A percentile compares a stretch with the other conserved stretches of the same genome.
Evolutionary conservation across 2,888 invertebrate species (phyloP).

Genomic region (Euplexia lucipara): DNA sequence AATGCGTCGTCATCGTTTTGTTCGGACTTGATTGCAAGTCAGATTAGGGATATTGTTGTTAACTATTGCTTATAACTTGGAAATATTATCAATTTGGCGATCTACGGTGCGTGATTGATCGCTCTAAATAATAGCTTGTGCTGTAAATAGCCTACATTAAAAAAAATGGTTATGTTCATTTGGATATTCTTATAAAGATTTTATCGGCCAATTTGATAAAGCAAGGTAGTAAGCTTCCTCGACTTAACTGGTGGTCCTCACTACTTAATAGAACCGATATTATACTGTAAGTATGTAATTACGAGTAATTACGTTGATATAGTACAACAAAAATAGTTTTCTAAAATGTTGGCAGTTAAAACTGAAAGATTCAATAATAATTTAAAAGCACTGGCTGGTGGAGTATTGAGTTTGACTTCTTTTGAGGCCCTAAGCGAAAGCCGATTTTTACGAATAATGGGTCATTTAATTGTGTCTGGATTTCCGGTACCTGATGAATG

Average conservation of each 20-base stretch:
- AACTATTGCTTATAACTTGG: constrained; percentile 4
- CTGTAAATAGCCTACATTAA: not conserved
- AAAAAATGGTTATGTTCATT: not conserved
- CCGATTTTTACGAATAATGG: no score
- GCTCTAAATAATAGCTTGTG: constrained; percentile 33
- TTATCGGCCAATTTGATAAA: constrained; percentile 16
- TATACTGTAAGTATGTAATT: not conserved
- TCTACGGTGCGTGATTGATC: constrained; percentile 44
- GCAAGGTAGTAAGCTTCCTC: constrained; percentile 4
- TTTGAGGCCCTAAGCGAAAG: no score
- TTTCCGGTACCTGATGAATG: no score
- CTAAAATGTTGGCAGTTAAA: not conserved
- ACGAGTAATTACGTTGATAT: not conserved
- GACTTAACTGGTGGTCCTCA: not conserved
- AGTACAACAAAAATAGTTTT: not conserved
- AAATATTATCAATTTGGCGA: constrained; percentile 33
- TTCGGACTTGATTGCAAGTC: constrained; percentile 20
- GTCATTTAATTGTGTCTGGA: no score
- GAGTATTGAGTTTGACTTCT: no score
- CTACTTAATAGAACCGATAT: constrained; percentile 1
- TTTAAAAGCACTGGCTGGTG: no score
- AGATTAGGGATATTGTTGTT: constrained; percentile 11
- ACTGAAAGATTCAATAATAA: not conserved
- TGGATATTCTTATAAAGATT: constrained; percentile 32
- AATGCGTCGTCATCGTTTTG: no score